These are phyloP conservation scores for Dicyrtoma fusca DNA, from an alignment of 2,888 invertebrate genomes.

Conservation along the genomic window DNA sequence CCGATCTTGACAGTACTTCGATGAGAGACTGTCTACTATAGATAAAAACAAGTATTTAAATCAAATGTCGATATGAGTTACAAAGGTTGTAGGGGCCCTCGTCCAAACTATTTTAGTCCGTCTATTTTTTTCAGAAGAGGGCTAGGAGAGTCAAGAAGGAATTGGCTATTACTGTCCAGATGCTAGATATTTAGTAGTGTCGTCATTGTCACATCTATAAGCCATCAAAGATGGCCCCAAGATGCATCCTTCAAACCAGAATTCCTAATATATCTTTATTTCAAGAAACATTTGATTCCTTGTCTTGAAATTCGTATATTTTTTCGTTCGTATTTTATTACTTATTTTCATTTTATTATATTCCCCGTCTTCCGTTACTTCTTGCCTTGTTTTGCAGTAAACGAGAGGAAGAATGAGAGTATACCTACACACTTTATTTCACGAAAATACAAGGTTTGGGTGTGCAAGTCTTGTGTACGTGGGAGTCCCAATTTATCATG, in stretches of 20 bases:
- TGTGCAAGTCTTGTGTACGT: constrained; percentile 10
- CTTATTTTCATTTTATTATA: too few relatives aligned
- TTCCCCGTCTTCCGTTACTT: too few relatives aligned
- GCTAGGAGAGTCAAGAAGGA: not conserved
- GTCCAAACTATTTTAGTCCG: too few relatives aligned
- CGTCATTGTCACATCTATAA: constrained; percentile 7
- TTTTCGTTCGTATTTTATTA: too few relatives aligned
- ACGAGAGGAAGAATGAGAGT: not conserved
- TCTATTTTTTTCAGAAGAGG: too few relatives aligned
- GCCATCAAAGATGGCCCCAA: constrained; percentile 13
- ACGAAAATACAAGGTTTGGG: not conserved
- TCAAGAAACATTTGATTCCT: too few relatives aligned
- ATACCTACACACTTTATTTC: not conserved
- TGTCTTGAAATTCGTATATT: too few relatives aligned
- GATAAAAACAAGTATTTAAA: too few relatives aligned
- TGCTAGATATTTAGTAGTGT: constrained; percentile 3
- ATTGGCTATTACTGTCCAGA: constrained; percentile 20
- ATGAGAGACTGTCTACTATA: too few relatives aligned
- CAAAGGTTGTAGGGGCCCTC: too few relatives aligned
- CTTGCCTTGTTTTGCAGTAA: not conserved
- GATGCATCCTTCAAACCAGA: not conserved
- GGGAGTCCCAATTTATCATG: constrained; percentile 23
- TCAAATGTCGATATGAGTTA: too few relatives aligned
- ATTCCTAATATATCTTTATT: not conserved
- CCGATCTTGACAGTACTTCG: too few relatives aligned